Conservation (phyloP, 2,888 invertebrate genomes). For the Adela reaumurella region DNA sequence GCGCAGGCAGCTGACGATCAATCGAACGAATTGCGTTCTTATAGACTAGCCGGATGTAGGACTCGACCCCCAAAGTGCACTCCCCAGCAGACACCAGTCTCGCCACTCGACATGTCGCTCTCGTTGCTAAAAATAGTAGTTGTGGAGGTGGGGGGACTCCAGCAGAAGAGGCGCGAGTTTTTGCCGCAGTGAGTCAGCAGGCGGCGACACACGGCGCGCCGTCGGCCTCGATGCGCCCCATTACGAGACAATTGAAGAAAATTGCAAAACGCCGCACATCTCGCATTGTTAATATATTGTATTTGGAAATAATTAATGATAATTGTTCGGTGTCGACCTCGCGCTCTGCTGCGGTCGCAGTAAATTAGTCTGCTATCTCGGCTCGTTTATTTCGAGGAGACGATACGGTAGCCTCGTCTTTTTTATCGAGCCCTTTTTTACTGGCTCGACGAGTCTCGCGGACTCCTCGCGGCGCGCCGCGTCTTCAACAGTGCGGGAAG, state of each 20-base stretch:
- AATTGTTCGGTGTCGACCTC: background rate
- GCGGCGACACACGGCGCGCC: background rate
- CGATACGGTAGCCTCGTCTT: background rate
- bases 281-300: background rate
- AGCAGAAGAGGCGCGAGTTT: background rate
- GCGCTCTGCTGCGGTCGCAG: background rate
- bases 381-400: background rate
- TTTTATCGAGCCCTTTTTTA: too few species aligned
- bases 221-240: slow-evolving; percentile 2
- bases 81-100: too few species aligned
- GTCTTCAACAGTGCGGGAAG: too few species aligned
- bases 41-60: too few species aligned
- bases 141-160: too few species aligned
- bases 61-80: too few species aligned
- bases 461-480: too few species aligned
- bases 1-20: too few species aligned
- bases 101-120: too few species aligned
- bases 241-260: slow-evolving; percentile 1
- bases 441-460: too few species aligned
- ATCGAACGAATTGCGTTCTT: too few species aligned
- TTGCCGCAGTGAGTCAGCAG: background rate
- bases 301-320: background rate
- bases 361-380: background rate
- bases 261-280: slow-evolving; percentile 1
- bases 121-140: too few species aligned